Conservation (phyloP, 92 coral and sea anemone species). For the Galaxea fascicularis region DNA sequence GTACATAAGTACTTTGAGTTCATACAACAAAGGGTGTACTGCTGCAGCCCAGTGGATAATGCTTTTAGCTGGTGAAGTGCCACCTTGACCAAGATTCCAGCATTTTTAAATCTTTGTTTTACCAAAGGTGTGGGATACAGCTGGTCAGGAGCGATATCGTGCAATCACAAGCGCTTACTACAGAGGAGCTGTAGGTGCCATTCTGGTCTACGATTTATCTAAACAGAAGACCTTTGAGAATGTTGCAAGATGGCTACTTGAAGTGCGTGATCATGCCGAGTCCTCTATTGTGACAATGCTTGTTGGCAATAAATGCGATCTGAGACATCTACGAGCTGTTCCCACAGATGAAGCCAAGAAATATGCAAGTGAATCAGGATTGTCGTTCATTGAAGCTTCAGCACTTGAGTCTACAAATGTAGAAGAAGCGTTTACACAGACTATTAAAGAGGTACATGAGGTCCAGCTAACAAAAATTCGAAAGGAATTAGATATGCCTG, state of each 20-base stretch:
- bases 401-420: conserved; percentile 98
- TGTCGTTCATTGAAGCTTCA: conserved; percentile 96
- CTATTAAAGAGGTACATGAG: conserved; percentile 89
- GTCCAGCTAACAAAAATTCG: conserved; percentile 96
- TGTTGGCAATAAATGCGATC: conserved; percentile 97
- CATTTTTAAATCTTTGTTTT: neutral
- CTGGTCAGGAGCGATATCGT: conserved; percentile 97
- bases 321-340: conserved; percentile 95
- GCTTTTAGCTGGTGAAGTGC: neutral
- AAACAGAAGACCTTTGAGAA: conserved; percentile 95
- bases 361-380: conserved; percentile 79
- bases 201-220: conserved; percentile 94
- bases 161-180: conserved; percentile 99
- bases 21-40: no score
- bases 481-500: conserved; percentile 87
- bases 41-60: neutral
- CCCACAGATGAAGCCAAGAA: conserved; percentile 89
- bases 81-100: neutral
- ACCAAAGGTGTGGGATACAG: conserved; percentile 96
- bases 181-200: conserved; percentile 98
- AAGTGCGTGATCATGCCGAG: conserved; percentile 96
- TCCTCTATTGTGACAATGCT: conserved; percentile 96
- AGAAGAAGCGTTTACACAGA: conserved; percentile 96
- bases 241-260: conserved; percentile 93
- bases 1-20: no score